phyloP scores from a whole-genome alignment of 2,888 invertebrate species.

The Labia minor region DNA sequence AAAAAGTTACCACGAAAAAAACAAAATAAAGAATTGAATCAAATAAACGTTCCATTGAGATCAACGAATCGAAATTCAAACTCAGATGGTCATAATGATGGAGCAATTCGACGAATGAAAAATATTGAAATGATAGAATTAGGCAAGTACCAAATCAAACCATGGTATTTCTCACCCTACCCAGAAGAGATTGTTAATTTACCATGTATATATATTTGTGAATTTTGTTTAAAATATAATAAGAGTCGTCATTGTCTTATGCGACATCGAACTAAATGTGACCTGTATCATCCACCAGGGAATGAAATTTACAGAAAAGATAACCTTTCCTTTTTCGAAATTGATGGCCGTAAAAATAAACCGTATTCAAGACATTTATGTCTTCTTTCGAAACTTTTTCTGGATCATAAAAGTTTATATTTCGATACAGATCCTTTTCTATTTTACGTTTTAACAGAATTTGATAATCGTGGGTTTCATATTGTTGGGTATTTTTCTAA shows the following conservation, averaged over 20 bases:
- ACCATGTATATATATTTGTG: conserved; percentile 92
- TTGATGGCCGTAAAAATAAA: conserved; percentile 94
- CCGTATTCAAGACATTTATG: conserved; percentile 94
- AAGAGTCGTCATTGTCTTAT: conserved; percentile 91
- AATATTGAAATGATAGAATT: conserved; percentile 96
- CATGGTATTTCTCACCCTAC: conserved; percentile 99
- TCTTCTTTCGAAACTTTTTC: conserved; percentile 84
- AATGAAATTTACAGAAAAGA: conserved; percentile 95
- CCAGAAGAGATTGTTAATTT: conserved; percentile 86
- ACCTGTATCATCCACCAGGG: conserved; percentile 86
- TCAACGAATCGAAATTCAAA: conserved; percentile 82
- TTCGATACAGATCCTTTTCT: conserved; percentile 99
- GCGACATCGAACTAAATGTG: conserved; percentile 85
- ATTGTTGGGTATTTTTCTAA: conserved; percentile 99
- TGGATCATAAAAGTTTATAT: conserved; percentile 96
- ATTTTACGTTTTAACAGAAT: conserved; percentile 93
- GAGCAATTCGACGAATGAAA: conserved; percentile 88
- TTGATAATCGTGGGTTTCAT: conserved; percentile 87
- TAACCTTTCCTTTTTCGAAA: conserved; percentile 93
- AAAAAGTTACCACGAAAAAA: conserved; percentile 76
- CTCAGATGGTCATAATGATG: conserved; percentile 89
- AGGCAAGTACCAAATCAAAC: conserved; percentile 85
- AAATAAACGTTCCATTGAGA: conserved; percentile 39
- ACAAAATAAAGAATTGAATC: conserved; percentile 41
- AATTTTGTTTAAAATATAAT: conserved; percentile 95